phyloP scores from a whole-genome alignment of 1,140 invertebrate species.

The Lucilia sericata region DNA sequence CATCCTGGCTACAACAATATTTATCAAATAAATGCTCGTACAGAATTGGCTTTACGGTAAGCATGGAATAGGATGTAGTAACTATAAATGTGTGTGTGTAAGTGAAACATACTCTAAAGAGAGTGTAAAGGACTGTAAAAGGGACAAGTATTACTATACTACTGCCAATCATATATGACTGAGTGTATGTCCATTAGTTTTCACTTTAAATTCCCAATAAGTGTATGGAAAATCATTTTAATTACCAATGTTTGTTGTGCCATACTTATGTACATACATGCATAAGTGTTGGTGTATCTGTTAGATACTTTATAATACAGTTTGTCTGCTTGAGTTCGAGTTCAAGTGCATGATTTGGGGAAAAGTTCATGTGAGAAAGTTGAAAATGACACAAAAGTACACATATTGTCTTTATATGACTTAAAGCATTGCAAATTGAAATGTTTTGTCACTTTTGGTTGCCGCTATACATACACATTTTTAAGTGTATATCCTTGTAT shows the following conservation, averaged over 20 bases:
- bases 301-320: background rate
- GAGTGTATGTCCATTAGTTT: background rate
- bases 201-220: background rate
- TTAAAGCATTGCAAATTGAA: slow-evolving; percentile 13
- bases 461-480: background rate
- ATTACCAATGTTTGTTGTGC: background rate
- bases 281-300: background rate
- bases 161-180: background rate
- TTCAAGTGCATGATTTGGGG: background rate
- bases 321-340: background rate
- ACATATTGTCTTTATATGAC: background rate
- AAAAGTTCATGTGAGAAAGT: background rate
- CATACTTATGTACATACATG: too few relatives aligned
- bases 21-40: slow-evolving; percentile 89
- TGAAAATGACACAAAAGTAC: background rate
- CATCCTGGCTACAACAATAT: slow-evolving; percentile 93
- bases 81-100: background rate
- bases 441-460: slow-evolving; percentile 10
- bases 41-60: slow-evolving; percentile 81
- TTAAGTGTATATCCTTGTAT: too few relatives aligned
- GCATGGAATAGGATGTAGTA: slow-evolving; percentile 24
- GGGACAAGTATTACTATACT: background rate
- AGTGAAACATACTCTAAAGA: background rate
- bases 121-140: background rate
- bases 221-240: slow-evolving; percentile 29